Conservation (phyloP, 2,113 vertebrate species). For the Thunnus thynnus region DNA sequence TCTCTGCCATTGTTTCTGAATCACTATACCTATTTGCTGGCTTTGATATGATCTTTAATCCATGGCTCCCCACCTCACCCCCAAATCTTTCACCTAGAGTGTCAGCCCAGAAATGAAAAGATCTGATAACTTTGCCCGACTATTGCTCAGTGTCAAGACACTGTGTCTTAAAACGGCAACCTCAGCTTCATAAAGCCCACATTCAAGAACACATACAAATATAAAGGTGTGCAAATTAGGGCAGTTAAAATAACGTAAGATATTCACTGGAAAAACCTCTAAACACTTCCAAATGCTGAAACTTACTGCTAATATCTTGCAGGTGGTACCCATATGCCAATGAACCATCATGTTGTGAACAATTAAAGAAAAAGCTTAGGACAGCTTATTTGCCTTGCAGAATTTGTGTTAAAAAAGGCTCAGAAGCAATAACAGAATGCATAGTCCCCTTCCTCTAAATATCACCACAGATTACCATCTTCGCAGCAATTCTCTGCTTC, state of each 20-base stretch:
- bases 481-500: slow-evolving; percentile 17
- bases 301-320: slow-evolving; percentile 29
- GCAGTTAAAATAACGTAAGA: not conserved
- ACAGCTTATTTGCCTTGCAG: slow-evolving; percentile 37
- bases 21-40: slow-evolving; percentile 58
- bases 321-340: slow-evolving; percentile 39
- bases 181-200: not conserved
- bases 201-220: not conserved
- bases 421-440: slow-evolving; percentile 38
- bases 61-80: slow-evolving; percentile 61
- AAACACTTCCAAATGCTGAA: slow-evolving; percentile 15
- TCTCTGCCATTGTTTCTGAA: slow-evolving; percentile 70
- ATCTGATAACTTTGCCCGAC: slow-evolving; percentile 61
- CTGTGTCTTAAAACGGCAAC: slow-evolving; percentile 22
- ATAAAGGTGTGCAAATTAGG: not conserved
- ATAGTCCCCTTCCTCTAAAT: slow-evolving; percentile 41
- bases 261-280: slow-evolving; percentile 15
- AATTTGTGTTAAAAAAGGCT: slow-evolving; percentile 34
- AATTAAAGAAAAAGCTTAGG: slow-evolving; percentile 17
- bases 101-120: slow-evolving; percentile 65
- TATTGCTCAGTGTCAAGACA: slow-evolving; percentile 38
- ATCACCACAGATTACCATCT: slow-evolving; percentile 57
- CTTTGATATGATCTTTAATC: slow-evolving; percentile 84
- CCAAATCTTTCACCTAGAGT: slow-evolving; percentile 68
- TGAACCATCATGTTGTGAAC: slow-evolving; percentile 39